These are phyloP conservation scores for Anoplolepis gracilipes DNA, from an alignment of 1,140 invertebrate species.

Conservation along the genomic window DNA sequence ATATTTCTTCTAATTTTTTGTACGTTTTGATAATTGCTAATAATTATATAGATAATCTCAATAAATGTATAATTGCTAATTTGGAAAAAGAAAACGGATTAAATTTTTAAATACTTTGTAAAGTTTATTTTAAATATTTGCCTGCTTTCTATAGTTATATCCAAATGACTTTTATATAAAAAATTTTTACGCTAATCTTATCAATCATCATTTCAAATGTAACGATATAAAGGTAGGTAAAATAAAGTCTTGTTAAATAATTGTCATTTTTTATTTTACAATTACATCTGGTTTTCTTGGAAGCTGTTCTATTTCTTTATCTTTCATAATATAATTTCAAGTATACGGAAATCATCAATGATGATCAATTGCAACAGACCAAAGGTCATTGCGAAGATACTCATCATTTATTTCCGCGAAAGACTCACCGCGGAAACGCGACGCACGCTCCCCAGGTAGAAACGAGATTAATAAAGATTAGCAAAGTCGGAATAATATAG, in stretches of 20 bases:
- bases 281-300: neutral
- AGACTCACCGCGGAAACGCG: constrained; percentile 40
- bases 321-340: neutral
- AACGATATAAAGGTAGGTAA: no score
- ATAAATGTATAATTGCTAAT: neutral
- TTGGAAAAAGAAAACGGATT: neutral
- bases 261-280: neutral
- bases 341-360: constrained; percentile 6
- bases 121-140: neutral
- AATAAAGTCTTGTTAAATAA: neutral
- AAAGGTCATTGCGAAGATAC: neutral
- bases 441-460: constrained; percentile 72
- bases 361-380: neutral
- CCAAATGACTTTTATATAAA: neutral
- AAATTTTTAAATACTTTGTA: neutral
- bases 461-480: constrained; percentile 85
- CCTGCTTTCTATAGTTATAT: neutral
- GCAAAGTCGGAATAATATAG: constrained; percentile 84
- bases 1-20: neutral
- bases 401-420: constrained; percentile 47
- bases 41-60: neutral
- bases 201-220: neutral
- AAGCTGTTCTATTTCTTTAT: neutral
- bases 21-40: neutral
- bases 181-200: neutral